Conservation (phyloP, 2,888 invertebrate genomes). For the Papilio gigon region DNA sequence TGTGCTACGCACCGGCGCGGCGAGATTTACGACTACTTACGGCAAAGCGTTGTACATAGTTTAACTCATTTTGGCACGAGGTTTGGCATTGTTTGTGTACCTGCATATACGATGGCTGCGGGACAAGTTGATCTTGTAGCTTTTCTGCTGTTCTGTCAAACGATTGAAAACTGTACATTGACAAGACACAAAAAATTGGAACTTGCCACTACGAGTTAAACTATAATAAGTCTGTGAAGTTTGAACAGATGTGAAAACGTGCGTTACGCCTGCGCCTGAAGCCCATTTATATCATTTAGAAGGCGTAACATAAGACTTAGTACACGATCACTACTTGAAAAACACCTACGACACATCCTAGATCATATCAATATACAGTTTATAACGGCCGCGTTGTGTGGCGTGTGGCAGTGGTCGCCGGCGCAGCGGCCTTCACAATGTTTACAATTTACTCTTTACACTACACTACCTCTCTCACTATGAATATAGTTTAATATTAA, state of each 20-base stretch:
- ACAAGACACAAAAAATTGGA: background rate
- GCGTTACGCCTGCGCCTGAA: conserved; percentile 44
- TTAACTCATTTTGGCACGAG: background rate
- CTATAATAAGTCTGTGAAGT: background rate
- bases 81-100: background rate
- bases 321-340: conserved; percentile 81
- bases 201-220: background rate
- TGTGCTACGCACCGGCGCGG: conserved; percentile 48
- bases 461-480: conserved; percentile 80
- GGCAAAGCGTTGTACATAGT: background rate
- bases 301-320: conserved; percentile 80
- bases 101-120: background rate
- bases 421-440: conserved; percentile 58
- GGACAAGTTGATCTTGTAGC: too few species aligned
- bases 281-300: conserved; percentile 62
- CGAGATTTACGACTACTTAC: conserved; percentile 35
- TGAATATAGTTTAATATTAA: conserved; percentile 71
- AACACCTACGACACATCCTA: conserved; percentile 82
- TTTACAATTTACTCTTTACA: conserved; percentile 65
- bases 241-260: conserved; percentile 7
- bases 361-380: conserved; percentile 80
- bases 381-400: conserved; percentile 64
- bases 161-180: background rate
- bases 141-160: background rate
- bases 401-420: conserved; percentile 68